A percentile compares a stretch with the other conserved stretches of the same genome.
phyloP scores from a whole-genome alignment of 2,888 invertebrate species.

The Tipula confusa region DNA sequence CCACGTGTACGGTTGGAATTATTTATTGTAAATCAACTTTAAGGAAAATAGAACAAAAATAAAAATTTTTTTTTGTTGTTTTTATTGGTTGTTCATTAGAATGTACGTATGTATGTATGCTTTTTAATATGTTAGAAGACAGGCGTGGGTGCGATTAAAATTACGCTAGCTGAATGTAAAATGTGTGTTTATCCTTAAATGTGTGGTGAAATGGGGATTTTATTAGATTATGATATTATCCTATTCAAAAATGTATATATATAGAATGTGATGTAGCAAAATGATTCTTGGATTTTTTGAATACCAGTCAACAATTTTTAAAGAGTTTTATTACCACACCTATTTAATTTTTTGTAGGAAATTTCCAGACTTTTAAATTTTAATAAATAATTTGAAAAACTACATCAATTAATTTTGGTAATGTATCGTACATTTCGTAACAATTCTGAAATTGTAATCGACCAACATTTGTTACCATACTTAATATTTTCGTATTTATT shows the following conservation, averaged over 20 bases:
- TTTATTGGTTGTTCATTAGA: not conserved
- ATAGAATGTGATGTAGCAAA: not conserved
- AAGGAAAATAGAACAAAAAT: not conserved
- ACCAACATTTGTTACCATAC: no score
- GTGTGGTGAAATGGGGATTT: not conserved
- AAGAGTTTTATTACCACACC: no score
- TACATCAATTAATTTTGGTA: no score
- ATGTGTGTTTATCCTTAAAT: not conserved
- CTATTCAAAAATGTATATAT: not conserved
- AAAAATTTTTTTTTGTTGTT: not conserved
- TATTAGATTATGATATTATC: not conserved
- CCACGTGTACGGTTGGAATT: not conserved
- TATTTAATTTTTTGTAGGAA: no score
- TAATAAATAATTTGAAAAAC: no score
- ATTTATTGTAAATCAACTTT: not conserved
- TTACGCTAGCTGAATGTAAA: not conserved
- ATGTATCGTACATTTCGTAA: no score
- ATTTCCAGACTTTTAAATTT: no score
- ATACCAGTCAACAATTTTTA: not conserved
- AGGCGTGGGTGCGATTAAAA: conserved; percentile 25
- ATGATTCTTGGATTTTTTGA: not conserved
- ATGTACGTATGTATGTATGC: not conserved
- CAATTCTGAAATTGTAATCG: no score
- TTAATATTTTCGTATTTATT: no score
- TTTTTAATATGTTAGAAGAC: not conserved